Base-by-base conservation (phyloP, 2,888 invertebrate genomes). In the Didymodactylos carnosus region DNA sequence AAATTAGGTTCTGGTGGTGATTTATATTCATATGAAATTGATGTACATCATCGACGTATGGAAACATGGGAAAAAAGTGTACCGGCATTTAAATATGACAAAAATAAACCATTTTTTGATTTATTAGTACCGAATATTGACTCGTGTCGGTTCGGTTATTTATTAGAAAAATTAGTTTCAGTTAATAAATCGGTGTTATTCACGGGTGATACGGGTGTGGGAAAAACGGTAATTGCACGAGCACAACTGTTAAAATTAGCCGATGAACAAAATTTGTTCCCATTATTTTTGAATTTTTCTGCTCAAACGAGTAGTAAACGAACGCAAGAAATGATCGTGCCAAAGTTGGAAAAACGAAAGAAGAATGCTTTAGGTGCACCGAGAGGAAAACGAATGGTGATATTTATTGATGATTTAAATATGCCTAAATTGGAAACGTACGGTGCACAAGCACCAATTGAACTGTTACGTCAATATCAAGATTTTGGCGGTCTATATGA, bases 201-300 rank as follows among this genome's bases (percentile, higher is more conserved):
- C 77, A 91, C 91, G n/a, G 93, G 93, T n/a, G 88, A 87, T 69
- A 92, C 92, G 71, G 91, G 93, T 76, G 91, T 92, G 46, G 93
- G 92, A 23, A 93, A 93, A 79, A 81, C 92, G 0, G 89, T 91
- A 6, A 87, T 92, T 73, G 91, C 91, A 0, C 88, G 90, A 79
- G 88, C 88, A 71, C 88, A 89, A 1, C 84, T 93, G 69, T 88
- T 88, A 73, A 87, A 85, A 69, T 86, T 92, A 79, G 83, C 87
- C 10, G 85, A 86, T 1, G 79, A 80, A 49, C 87, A 87, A 0
- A 82, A 84, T 62, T 90, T 88, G 80, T 87, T 91, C 35, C 89
- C 92, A 0, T 87, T 90, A 0, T 88, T 89, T 76, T 85, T 94
- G 75, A 92, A 91, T 80, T 93, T 93, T 83, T 92, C 92, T 0